Evolutionary conservation across 2,888 invertebrate genomes (phyloP).

Genomic region (Brenthis ino): DNA sequence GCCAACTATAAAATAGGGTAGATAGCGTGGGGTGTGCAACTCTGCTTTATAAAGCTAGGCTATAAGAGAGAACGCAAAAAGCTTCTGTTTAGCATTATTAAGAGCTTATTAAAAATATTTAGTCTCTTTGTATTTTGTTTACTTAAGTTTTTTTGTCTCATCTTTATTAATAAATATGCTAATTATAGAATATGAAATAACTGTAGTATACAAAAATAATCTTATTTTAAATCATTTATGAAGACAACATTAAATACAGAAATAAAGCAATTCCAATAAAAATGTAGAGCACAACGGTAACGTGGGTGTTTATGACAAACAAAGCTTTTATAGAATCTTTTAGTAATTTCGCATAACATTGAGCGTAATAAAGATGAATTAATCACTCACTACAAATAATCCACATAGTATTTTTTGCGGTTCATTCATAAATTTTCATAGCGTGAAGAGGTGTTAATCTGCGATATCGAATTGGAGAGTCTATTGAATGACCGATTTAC

Average conservation of each 20-base stretch:
- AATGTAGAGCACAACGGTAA: background rate
- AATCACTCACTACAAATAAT: conserved; percentile 58
- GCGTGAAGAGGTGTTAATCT: conserved; percentile 65
- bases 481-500: conserved; percentile 74
- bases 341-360: conserved; percentile 23
- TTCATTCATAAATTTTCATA: conserved; percentile 69
- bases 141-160: background rate
- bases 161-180: background rate
- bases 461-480: conserved; percentile 55
- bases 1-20: conserved; percentile 67
- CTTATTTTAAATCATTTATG: no score
- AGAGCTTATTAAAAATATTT: conserved; percentile 24
- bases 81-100: conserved; percentile 36
- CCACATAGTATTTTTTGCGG: conserved; percentile 63
- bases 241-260: no score
- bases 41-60: conserved; percentile 58
- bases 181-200: background rate
- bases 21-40: conserved; percentile 63
- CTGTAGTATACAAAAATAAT: background rate
- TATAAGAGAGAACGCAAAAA: conserved; percentile 42
- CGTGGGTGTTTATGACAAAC: conserved; percentile 17
- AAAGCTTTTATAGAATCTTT: conserved; percentile 23
- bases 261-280: background rate
- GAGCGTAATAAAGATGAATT: conserved; percentile 38
- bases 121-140: conserved; percentile 18